These are phyloP conservation scores for Lepidochrysops patricia DNA, from an alignment of 2,888 invertebrate genomes.

Conservation along the genomic window DNA sequence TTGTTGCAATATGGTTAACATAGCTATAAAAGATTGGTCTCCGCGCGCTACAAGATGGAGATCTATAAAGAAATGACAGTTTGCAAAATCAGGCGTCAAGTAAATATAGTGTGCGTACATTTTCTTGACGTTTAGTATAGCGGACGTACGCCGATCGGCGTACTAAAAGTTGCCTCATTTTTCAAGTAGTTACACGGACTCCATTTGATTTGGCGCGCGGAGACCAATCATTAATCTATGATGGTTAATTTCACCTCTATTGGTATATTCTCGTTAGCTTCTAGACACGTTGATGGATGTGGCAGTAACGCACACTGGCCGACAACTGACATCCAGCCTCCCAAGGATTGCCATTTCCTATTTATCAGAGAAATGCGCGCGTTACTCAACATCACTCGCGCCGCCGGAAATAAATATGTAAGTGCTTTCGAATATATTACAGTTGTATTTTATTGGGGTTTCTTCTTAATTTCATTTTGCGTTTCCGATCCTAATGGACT, in stretches of 20 bases:
- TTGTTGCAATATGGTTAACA: too few relatives aligned
- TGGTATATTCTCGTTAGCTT: not conserved
- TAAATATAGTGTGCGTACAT: too few relatives aligned
- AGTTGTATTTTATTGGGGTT: constrained; percentile 2
- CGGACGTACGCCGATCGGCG: too few relatives aligned
- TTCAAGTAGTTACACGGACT: too few relatives aligned
- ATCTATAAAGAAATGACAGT: too few relatives aligned
- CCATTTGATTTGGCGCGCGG: too few relatives aligned
- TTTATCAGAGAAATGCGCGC: constrained; percentile 17
- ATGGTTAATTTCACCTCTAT: not conserved
- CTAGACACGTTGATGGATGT: constrained; percentile 18
- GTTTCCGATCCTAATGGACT: not conserved
- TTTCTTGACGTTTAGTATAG: too few relatives aligned
- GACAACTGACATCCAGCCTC: constrained; percentile 18
- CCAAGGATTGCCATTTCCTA: constrained; percentile 15
- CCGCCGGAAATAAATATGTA: constrained; percentile 5
- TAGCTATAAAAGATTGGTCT: too few relatives aligned
- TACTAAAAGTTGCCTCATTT: too few relatives aligned
- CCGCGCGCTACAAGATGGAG: too few relatives aligned
- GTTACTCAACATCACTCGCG: constrained; percentile 10
- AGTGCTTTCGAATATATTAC: constrained; percentile 11
- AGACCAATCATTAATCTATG: too few relatives aligned
- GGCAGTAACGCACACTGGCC: constrained; percentile 15
- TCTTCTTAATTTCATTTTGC: not conserved
- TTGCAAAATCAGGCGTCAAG: too few relatives aligned